Percentiles rank a stretch among this genome's conserved stretches.
phyloP scores from a whole-genome alignment of 2,888 invertebrate genomes.

The Cryptus armator region DNA sequence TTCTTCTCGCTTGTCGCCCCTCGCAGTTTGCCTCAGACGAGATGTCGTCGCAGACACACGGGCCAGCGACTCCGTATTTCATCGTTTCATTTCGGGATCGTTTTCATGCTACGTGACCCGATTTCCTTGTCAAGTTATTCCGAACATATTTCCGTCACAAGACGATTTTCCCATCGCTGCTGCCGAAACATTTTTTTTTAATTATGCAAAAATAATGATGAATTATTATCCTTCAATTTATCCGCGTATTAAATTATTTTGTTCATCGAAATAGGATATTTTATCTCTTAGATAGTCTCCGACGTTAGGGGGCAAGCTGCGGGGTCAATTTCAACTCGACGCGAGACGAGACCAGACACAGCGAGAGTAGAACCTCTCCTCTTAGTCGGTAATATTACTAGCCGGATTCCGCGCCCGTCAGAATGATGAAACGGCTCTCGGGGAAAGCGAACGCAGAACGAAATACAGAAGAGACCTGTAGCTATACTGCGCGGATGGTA shows the following conservation, averaged over 20 bases:
- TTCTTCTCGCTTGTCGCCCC: neutral
- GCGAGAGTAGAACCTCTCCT: slow-evolving; percentile 50
- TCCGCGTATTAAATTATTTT: neutral
- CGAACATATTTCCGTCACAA: neutral
- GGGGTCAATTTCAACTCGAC: slow-evolving; percentile 57
- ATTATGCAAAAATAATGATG: slow-evolving; percentile 2
- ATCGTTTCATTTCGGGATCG: neutral
- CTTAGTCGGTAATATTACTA: slow-evolving; percentile 67
- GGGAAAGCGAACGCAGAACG: slow-evolving; percentile 60
- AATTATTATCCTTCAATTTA: neutral
- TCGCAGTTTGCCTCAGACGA: neutral
- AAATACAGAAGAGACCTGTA: slow-evolving; percentile 50
- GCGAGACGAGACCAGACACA: slow-evolving; percentile 35
- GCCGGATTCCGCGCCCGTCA: slow-evolving; percentile 67
- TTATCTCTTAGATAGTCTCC: slow-evolving; percentile 35
- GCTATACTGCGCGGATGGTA: slow-evolving; percentile 42
- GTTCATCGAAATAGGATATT: slow-evolving; percentile 24
- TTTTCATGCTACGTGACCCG: slow-evolving; percentile 16
- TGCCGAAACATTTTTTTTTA: neutral
- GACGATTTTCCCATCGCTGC: neutral
- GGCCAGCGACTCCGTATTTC: neutral
- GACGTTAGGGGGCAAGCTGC: slow-evolving; percentile 3
- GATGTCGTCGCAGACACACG: neutral
- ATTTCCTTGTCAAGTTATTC: neutral
- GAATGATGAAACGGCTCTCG: slow-evolving; percentile 67